phyloP scores from a whole-genome alignment of 2,888 invertebrate species.

The Macropis europaea region DNA sequence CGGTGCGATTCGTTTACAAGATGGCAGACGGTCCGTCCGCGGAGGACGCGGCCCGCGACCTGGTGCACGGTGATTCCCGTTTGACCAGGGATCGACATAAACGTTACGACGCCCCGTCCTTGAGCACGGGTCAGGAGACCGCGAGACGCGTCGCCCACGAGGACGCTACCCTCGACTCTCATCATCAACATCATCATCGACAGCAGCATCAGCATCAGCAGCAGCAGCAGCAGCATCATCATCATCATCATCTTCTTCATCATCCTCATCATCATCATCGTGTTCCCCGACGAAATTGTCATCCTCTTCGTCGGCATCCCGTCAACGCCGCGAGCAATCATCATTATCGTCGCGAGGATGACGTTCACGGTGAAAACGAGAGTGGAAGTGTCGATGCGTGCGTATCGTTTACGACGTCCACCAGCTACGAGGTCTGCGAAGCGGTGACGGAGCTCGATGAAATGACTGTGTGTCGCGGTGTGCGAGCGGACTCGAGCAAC shows the following conservation, averaged over 20 bases:
- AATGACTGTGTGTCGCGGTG: no score
- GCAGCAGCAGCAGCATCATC: background rate
- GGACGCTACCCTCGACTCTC: slow-evolving; percentile 25
- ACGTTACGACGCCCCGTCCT: slow-evolving; percentile 59
- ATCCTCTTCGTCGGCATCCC: slow-evolving; percentile 28
- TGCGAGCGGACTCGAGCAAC: no score
- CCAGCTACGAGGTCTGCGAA: no score
- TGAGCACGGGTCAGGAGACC: slow-evolving; percentile 45
- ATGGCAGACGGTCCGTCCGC: slow-evolving; percentile 90
- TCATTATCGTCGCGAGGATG: slow-evolving; percentile 22
- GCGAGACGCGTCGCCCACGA: slow-evolving; percentile 43
- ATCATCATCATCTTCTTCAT: slow-evolving; percentile 21
- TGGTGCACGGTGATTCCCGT: slow-evolving; percentile 60
- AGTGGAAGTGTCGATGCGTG: no score
- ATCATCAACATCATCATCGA: slow-evolving; percentile 17
- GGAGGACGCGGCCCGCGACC: slow-evolving; percentile 82
- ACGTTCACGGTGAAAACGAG: slow-evolving; percentile 5
- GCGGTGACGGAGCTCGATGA: no score
- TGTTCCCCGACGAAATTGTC: slow-evolving; percentile 25
- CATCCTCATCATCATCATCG: slow-evolving; percentile 32
- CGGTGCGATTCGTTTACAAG: slow-evolving; percentile 86
- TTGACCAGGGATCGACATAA: slow-evolving; percentile 71
- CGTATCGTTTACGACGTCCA: background rate
- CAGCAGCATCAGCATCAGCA: slow-evolving; percentile 20
- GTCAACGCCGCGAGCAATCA: background rate